Evolutionary conservation across 2,113 vertebrate genomes (phyloP).

Genomic region (Alces alces): DNA sequence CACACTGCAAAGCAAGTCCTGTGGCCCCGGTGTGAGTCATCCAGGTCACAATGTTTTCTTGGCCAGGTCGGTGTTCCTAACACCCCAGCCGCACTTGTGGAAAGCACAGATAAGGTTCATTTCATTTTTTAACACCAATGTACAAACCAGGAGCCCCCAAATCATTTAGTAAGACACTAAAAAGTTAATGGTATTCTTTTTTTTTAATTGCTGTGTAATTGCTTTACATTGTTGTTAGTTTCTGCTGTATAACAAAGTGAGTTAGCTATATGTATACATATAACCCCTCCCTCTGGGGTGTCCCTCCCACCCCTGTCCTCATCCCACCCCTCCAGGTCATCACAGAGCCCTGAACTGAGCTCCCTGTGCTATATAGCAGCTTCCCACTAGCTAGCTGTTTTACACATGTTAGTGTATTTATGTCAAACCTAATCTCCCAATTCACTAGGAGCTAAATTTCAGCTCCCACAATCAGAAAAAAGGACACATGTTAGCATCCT

Average conservation of each 20-base stretch:
- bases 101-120: background rate
- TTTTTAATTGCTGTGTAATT: background rate
- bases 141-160: background rate
- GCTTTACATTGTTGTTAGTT: background rate
- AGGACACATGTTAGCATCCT: background rate
- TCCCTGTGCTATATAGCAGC: background rate
- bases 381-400: background rate
- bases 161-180: background rate
- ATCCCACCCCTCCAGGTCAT: background rate
- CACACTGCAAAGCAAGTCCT: background rate
- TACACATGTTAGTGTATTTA: background rate
- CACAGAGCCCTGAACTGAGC: background rate
- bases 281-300: background rate
- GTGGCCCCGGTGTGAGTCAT: background rate
- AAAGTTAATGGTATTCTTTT: background rate
- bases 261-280: background rate
- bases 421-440: background rate
- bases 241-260: background rate
- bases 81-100: background rate
- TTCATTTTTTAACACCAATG: background rate
- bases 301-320: background rate
- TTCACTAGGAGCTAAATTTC: background rate
- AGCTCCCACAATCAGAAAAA: background rate
- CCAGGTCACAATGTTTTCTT: background rate
- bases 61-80: accelerated